Evolutionary conservation across 2,113 vertebrate species (phyloP).

Genomic region (Plectropomus leopardus): DNA sequence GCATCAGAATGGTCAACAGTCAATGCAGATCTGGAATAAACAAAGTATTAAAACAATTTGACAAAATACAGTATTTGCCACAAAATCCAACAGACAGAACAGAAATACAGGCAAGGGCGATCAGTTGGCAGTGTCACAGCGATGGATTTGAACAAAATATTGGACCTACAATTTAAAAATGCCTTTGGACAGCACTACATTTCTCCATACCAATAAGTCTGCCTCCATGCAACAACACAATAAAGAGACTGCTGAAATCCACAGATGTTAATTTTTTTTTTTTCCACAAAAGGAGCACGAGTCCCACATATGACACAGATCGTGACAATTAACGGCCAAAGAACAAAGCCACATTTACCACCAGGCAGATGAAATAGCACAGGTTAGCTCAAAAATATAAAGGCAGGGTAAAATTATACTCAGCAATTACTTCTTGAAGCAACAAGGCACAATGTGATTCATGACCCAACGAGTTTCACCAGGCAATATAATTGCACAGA

Average conservation of each 20-base stretch:
- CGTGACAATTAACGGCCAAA: not conserved
- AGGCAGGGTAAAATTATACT: not conserved
- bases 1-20: conserved; percentile 1
- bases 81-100: not conserved
- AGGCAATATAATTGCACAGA: not conserved
- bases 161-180: no score
- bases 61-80: not conserved
- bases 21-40: not conserved
- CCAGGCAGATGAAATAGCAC: not conserved
- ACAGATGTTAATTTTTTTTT: no score
- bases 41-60: not conserved
- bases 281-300: not conserved
- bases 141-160: no score
- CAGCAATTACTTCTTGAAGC: not conserved
- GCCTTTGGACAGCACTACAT: no score
- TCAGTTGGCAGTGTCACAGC: no score
- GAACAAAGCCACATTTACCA: conserved; percentile 7
- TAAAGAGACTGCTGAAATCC: no score
- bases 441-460: conserved; percentile 1
- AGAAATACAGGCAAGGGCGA: not conserved
- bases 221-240: no score
- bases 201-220: no score
- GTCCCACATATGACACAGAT: not conserved
- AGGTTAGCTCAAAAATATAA: not conserved
- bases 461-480: not conserved